phyloP scores from a whole-genome alignment of 2,888 invertebrate species.

The Cantharis flavilabris region DNA sequence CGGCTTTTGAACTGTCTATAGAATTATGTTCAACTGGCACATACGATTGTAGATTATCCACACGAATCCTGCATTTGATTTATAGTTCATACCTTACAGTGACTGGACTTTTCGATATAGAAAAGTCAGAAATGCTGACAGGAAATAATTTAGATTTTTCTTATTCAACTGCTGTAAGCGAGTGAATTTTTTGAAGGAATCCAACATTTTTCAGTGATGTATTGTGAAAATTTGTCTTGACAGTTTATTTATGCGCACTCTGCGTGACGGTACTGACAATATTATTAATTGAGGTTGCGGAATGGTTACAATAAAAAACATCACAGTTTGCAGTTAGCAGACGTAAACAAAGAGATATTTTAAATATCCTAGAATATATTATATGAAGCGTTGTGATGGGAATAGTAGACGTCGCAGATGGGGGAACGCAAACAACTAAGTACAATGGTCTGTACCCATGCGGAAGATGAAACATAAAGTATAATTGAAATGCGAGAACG shows the following conservation, averaged over 20 bases:
- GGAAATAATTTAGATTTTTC: conserved; percentile 43
- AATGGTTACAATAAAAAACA: conserved; percentile 6
- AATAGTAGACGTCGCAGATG: conserved; percentile 44
- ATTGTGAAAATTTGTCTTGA: conserved; percentile 20
- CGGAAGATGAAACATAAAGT: conserved; percentile 51
- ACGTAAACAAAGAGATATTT: conserved; percentile 1
- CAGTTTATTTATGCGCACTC: conserved; percentile 15
- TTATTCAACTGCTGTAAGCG: conserved; percentile 33
- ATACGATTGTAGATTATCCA: conserved; percentile 49
- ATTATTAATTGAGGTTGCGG: conserved; percentile 9
- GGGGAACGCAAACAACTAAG: conserved; percentile 41
- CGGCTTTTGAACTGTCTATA: conserved; percentile 29
- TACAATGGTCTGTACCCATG: conserved; percentile 45
- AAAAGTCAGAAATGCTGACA: conserved; percentile 33
- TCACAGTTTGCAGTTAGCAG: neutral
- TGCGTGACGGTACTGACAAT: conserved; percentile 17
- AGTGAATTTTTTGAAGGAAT: conserved; percentile 25
- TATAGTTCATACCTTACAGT: conserved; percentile 45
- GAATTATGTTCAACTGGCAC: conserved; percentile 49
- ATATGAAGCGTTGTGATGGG: conserved; percentile 6
- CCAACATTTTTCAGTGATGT: conserved; percentile 20
- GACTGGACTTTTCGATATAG: conserved; percentile 43
- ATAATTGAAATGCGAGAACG: conserved; percentile 50
- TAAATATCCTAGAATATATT: conserved; percentile 4
- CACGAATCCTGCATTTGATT: conserved; percentile 45